phyloP scores from a whole-genome alignment of 2,797 vertebrate species.

The Pygocentrus nattereri region DNA sequence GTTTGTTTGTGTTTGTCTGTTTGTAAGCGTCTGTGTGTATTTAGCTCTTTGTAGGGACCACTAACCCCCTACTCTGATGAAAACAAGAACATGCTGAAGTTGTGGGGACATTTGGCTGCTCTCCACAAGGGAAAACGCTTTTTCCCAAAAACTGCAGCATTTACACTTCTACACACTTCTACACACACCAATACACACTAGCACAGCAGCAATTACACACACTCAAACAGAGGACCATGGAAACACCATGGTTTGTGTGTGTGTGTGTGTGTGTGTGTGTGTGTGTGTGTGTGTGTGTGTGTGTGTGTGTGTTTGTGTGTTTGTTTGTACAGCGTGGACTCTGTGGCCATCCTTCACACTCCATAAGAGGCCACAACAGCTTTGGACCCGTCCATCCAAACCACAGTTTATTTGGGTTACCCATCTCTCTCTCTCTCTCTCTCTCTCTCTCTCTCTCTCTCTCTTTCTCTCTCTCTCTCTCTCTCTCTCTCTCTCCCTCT shows the following conservation, averaged over 20 bases:
- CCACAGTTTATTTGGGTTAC: constrained; percentile 68
- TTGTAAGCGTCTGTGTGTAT: constrained; percentile 1
- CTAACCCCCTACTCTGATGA: too few relatives aligned
- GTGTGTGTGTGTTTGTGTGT: constrained; percentile 17
- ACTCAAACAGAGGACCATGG: too few relatives aligned
- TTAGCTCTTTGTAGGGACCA: too few relatives aligned
- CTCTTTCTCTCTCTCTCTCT: constrained; percentile 15
- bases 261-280: constrained; percentile 16
- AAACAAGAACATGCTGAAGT: too few relatives aligned
- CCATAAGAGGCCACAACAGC: constrained; percentile 25
- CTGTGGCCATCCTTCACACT: constrained; percentile 46
- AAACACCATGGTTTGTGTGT: constrained; percentile 3
- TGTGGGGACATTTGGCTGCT: too few relatives aligned
- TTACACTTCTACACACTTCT: too few relatives aligned
- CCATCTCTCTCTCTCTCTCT: background rate
- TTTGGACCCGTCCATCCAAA: constrained; percentile 38
- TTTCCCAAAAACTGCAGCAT: too few relatives aligned
- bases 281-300: constrained; percentile 20
- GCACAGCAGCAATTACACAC: too few relatives aligned
- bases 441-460: background rate
- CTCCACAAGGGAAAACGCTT: too few relatives aligned
- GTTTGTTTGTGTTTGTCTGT: constrained; percentile 47
- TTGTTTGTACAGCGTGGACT: constrained; percentile 38
- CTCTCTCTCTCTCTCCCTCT: background rate
- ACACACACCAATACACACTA: too few relatives aligned